A percentile compares a stretch with the other conserved stretches of the same genome.
Evolutionary conservation across 1,140 invertebrate genomes (phyloP).

Genomic region (Drosophila lini): DNA sequence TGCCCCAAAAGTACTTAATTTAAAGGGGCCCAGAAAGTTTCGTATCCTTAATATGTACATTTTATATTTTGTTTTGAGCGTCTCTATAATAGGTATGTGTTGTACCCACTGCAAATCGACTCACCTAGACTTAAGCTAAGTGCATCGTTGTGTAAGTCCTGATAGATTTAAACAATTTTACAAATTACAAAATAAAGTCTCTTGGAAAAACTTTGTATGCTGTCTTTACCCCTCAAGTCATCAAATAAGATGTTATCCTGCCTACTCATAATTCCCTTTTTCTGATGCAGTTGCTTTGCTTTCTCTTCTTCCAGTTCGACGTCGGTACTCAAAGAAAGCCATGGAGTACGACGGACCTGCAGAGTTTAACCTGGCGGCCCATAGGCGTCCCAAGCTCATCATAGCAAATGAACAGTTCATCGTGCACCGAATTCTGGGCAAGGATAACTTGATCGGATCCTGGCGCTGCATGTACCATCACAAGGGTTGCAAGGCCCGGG

Average conservation of each 20-base stretch:
- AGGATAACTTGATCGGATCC: constrained; percentile 47
- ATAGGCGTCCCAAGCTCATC: constrained; percentile 48
- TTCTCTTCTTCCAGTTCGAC: constrained; percentile 32
- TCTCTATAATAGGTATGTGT: neutral
- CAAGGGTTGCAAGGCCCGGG: constrained; percentile 57
- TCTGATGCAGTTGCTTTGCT: constrained; percentile 3
- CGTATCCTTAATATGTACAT: neutral
- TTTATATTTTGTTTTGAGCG: neutral
- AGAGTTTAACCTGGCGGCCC: constrained; percentile 17
- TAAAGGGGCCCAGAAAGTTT: neutral
- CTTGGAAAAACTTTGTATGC: constrained; percentile 4
- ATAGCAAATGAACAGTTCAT: constrained; percentile 48
- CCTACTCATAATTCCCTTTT: neutral
- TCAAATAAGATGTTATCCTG: neutral
- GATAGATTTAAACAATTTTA: constrained; percentile 43
- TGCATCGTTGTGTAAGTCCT: constrained; percentile 49
- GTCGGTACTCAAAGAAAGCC: constrained; percentile 10
- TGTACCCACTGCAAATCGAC: constrained; percentile 15
- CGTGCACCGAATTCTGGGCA: constrained; percentile 40
- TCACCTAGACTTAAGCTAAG: constrained; percentile 57
- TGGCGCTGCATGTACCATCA: constrained; percentile 63
- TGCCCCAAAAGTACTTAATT: neutral
- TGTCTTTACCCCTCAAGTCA: neutral
- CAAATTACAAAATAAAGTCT: constrained; percentile 43
- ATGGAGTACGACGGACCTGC: constrained; percentile 45